phyloP scores from a whole-genome alignment of 1,140 invertebrate species.

The Brachionus rubens region DNA sequence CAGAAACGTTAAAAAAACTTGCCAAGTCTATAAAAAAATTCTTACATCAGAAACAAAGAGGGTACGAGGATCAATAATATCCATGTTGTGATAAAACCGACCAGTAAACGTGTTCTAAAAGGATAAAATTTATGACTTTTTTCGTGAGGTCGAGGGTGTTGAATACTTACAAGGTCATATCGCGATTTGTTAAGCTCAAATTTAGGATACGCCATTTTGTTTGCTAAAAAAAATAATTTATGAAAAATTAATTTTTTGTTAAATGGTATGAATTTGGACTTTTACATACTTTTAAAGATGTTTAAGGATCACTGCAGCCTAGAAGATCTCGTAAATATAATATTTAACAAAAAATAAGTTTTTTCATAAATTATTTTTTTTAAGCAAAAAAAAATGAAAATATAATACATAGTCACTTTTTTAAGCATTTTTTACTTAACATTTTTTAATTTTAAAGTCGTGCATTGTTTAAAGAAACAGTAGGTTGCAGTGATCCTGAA shows the following conservation, averaged over 20 bases:
- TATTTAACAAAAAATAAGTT: too few species aligned
- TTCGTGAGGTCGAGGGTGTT: not conserved
- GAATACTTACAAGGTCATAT: constrained; percentile 54
- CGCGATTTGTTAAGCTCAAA: constrained; percentile 56
- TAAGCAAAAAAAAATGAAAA: too few species aligned
- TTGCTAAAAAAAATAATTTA: too few species aligned
- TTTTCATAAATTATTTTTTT: too few species aligned
- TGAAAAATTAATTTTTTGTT: too few species aligned
- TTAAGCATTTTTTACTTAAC: too few species aligned
- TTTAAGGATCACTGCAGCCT: too few species aligned
- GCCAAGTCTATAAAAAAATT: not conserved
- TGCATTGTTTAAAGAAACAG: constrained; percentile 54
- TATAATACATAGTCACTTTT: too few species aligned
- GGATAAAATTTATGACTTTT: not conserved
- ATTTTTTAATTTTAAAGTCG: too few species aligned
- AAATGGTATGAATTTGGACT: too few species aligned
- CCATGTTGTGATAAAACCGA: constrained; percentile 59
- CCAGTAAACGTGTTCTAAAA: constrained; percentile 60
- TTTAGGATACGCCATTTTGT: constrained; percentile 54
- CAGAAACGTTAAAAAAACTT: constrained; percentile 7
- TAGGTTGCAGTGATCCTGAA: constrained; percentile 61
- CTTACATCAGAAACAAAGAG: constrained; percentile 50
- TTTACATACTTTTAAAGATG: too few species aligned
- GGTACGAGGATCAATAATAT: constrained; percentile 61
- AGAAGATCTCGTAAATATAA: too few species aligned